phyloP scores from a whole-genome alignment of 2,113 vertebrate genomes.

The Pagrus major region DNA sequence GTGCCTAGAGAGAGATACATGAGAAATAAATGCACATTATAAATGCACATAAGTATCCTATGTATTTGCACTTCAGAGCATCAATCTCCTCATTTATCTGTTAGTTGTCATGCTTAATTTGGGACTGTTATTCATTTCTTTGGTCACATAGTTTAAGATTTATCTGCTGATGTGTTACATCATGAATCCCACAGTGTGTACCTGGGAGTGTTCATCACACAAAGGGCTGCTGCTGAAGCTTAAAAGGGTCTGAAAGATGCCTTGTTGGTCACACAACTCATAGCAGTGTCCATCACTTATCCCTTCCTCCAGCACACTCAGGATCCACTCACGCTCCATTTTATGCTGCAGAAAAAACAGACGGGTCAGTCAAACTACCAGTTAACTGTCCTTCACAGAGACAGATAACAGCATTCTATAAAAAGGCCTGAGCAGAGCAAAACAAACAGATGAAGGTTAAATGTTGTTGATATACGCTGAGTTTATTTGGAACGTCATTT shows the following conservation, averaged over 20 bases:
- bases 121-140: background rate
- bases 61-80: background rate
- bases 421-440: slow-evolving; percentile 26
- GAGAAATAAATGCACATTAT: background rate
- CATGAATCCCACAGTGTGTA: slow-evolving; percentile 57
- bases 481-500: slow-evolving; percentile 38
- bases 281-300: slow-evolving; percentile 89
- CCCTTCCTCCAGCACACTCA: slow-evolving; percentile 89
- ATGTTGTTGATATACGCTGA: slow-evolving; percentile 26
- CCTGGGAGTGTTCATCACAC: slow-evolving; percentile 87
- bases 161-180: background rate
- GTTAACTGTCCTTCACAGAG: background rate
- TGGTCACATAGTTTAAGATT: background rate
- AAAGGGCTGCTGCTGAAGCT: slow-evolving; percentile 90
- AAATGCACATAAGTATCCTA: too few species aligned
- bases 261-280: slow-evolving; percentile 88
- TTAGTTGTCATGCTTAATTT: background rate
- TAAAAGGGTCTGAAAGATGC: slow-evolving; percentile 89
- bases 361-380: background rate
- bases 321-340: slow-evolving; percentile 90
- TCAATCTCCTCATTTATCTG: background rate
- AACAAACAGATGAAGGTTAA: slow-evolving; percentile 59
- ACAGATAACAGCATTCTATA: slow-evolving; percentile 32
- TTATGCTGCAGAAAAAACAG: slow-evolving; percentile 83
- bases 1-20: slow-evolving; percentile 78